Evolutionary conservation across 2,888 invertebrate species (phyloP), one percentile per base, ranked within the genome.

Genomic region (Caenorhabditis zanzibari): DNA sequence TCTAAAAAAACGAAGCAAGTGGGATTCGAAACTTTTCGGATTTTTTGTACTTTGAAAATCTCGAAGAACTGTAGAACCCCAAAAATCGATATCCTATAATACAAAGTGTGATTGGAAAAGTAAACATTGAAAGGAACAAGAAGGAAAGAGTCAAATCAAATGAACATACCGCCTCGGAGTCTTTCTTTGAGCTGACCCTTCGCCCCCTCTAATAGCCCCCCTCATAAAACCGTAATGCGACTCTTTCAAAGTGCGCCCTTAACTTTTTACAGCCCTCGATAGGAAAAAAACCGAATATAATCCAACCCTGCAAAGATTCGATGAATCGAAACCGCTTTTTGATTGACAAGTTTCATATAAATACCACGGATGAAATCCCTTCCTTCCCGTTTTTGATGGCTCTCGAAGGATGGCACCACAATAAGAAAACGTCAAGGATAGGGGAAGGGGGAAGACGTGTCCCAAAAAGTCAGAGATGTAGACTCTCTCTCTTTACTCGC

Each of bases 191-290:
- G 2, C 32, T 68, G 52, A 38, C 66, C 66, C 32, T 26, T 38
- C 12, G 19, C 35, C 19, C 10, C 59, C 59, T 54, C 10, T 9
- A 26, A 9, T n/a, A 41, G 14, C 12, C 19, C 14, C 19, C 14
- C 9, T 16, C 52, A 32, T 77, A 69, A 77, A 77, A 69, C 76
- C 19, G 76, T 77, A 77, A 77, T 77, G 35, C 32, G 76, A 77
- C 61, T 44, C 69, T 59, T 59, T 61, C 32, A 32, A 32, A 32
- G 32, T 4, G 32, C 32, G 32, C 32, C 32, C 32, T 32, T 6
- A 32, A 26, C 49, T 38, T 26, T 61, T 66, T 61, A 61, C 59
- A 59, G 59, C 58, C 26, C 9, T n/a, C n/a, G n/a, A n/a, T n/a
- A n/a, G n/a, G n/a, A n/a, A n/a, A n/a, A n/a, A n/a, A n/a, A n/a